These are phyloP conservation scores for Ganaspis brasiliensis DNA, from an alignment of 2,888 invertebrate genomes.

Conservation along the genomic window DNA sequence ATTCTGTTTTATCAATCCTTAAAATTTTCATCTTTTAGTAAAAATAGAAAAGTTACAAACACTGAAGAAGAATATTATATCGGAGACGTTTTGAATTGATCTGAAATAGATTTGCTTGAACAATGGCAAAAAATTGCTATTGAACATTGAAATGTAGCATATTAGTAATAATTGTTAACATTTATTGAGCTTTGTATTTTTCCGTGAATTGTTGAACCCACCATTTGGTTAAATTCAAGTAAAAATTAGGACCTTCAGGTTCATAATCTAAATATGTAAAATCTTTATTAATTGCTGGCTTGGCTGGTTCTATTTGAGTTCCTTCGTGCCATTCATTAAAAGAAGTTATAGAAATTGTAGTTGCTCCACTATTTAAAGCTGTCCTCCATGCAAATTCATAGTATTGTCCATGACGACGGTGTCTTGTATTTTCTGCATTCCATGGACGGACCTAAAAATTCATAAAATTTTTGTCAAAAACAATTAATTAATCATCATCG, in stretches of 20 bases:
- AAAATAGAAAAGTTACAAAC: conserved; percentile 5
- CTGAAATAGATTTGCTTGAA: conserved; percentile 13
- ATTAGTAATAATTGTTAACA: conserved; percentile 21
- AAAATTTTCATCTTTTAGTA: neutral
- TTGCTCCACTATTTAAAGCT: conserved; percentile 83
- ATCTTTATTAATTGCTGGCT: conserved; percentile 77
- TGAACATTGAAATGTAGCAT: neutral
- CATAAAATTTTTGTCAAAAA: no score
- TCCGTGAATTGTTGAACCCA: conserved; percentile 82
- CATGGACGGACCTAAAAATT: conserved; percentile 81
- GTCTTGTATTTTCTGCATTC: conserved; percentile 82
- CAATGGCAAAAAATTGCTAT: neutral
- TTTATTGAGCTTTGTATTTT: conserved; percentile 55
- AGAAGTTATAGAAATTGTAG: conserved; percentile 85
- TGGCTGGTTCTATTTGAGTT: conserved; percentile 87
- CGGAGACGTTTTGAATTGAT: conserved; percentile 18
- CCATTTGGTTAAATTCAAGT: conserved; percentile 84
- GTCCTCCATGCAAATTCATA: conserved; percentile 85
- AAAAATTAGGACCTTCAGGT: conserved; percentile 84
- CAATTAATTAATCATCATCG: no score
- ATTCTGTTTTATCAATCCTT: neutral
- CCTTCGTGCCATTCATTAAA: conserved; percentile 91
- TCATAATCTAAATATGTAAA: conserved; percentile 84
- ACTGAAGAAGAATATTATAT: neutral
- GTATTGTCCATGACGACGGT: conserved; percentile 83